Conservation (phyloP, 1,140 invertebrate species). For the Drosophila pallidifrons region DNA sequence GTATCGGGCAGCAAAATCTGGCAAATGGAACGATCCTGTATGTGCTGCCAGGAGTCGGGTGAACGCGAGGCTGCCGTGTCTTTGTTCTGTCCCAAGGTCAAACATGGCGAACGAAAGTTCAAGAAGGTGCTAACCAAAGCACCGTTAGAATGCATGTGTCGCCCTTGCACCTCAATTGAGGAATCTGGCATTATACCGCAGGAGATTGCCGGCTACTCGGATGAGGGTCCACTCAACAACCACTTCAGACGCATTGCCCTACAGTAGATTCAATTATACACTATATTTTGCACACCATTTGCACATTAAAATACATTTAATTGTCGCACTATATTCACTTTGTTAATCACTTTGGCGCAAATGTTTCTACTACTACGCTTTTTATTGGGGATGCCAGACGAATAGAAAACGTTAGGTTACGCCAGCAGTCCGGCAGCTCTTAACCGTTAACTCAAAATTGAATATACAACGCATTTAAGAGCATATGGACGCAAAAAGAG, state of each 20-base stretch:
- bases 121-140: constrained; percentile 96
- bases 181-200: constrained; percentile 94
- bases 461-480: not conserved
- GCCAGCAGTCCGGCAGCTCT: no score
- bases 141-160: constrained; percentile 96
- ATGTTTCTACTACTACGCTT: not conserved
- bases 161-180: constrained; percentile 95
- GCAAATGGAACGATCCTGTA: constrained; percentile 97
- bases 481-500: constrained; percentile 21
- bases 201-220: constrained; percentile 94
- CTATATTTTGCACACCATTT: constrained; percentile 42
- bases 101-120: constrained; percentile 93
- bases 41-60: constrained; percentile 97
- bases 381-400: not conserved
- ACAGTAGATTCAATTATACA: constrained; percentile 67
- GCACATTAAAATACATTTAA: constrained; percentile 59
- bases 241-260: constrained; percentile 88
- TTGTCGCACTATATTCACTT: constrained; percentile 28
- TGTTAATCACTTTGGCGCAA: constrained; percentile 12
- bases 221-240: constrained; percentile 91
- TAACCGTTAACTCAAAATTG: not conserved
- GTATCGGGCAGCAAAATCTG: constrained; percentile 98
- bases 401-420: not conserved
- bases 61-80: constrained; percentile 95
- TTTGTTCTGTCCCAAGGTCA: constrained; percentile 95